Percentiles rank a stretch among this genome's conserved stretches.
Conservation (phyloP, 1,140 invertebrate species). For the Heliconius himera region DNA sequence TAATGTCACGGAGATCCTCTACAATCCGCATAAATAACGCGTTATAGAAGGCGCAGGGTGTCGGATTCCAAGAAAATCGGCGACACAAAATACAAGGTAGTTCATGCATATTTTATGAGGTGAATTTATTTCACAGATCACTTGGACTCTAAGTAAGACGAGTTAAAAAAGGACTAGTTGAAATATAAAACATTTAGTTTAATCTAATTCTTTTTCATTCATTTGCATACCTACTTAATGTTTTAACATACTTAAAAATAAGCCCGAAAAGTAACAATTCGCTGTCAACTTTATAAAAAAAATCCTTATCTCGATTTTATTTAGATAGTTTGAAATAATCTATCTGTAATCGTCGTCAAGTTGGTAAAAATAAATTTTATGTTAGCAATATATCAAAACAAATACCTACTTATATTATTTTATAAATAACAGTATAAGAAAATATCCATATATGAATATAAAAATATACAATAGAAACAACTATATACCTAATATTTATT, state of each 20-base stretch:
- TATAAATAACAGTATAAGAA: too few relatives aligned
- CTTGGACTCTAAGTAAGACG: not conserved
- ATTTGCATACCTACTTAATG: too few relatives aligned
- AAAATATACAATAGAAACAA: too few relatives aligned
- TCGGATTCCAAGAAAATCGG: slow-evolving; percentile 21
- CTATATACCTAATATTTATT: not conserved
- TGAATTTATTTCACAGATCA: slow-evolving; percentile 10
- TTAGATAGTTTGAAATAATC: too few relatives aligned
- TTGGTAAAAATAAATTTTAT: too few relatives aligned
- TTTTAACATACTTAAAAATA: too few relatives aligned
- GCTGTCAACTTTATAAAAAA: too few relatives aligned
- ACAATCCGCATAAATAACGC: slow-evolving; percentile 8
- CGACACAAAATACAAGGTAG: slow-evolving; percentile 18
- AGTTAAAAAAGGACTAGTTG: not conserved
- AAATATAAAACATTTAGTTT: not conserved
- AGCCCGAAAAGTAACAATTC: too few relatives aligned
- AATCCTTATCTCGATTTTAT: too few relatives aligned
- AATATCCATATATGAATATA: too few relatives aligned
- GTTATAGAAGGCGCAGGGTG: slow-evolving; percentile 14
- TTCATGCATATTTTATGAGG: slow-evolving; percentile 38
- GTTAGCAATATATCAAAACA: too few relatives aligned
- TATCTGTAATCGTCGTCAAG: too few relatives aligned
- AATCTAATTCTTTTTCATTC: not conserved
- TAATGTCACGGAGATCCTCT: slow-evolving; percentile 1
- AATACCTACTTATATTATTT: not conserved